These are phyloP conservation scores for Ramazzottius varieornatus DNA, from an alignment of 2,888 invertebrate genomes.

Conservation along the genomic window DNA sequence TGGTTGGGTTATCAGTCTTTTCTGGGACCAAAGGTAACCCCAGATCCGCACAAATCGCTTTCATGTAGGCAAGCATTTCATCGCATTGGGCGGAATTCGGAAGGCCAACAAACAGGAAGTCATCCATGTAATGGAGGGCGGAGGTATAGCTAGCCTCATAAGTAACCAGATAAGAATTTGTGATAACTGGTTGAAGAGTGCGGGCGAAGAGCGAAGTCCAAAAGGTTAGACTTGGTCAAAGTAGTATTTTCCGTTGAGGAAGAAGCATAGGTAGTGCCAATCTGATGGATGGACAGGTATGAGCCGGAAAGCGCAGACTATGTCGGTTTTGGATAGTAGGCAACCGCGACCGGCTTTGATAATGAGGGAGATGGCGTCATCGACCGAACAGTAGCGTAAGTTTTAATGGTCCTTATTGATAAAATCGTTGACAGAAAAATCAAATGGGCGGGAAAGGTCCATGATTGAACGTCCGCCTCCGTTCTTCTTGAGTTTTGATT, in stretches of 20 bases:
- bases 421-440: neutral
- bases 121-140: neutral
- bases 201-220: neutral
- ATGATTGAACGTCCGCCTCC: neutral
- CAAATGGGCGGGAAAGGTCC: conserved; percentile 4
- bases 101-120: neutral
- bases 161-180: neutral
- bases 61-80: neutral
- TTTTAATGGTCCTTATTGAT: neutral
- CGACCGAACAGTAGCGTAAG: neutral
- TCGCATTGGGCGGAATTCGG: neutral
- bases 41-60: neutral
- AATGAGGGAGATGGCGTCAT: neutral
- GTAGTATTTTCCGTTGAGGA: neutral
- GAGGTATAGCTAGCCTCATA: neutral
- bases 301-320: neutral
- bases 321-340: neutral
- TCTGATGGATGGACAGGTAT: neutral
- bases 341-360: neutral
- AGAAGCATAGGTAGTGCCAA: neutral
- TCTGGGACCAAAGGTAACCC: neutral
- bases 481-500: conserved; percentile 4
- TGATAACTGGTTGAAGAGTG: neutral
- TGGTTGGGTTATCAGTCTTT: neutral
- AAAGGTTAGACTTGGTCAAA: neutral